These are phyloP conservation scores for Parazoanthus darwini DNA, from an alignment of 92 coral and sea anemone species.

Conservation along the genomic window DNA sequence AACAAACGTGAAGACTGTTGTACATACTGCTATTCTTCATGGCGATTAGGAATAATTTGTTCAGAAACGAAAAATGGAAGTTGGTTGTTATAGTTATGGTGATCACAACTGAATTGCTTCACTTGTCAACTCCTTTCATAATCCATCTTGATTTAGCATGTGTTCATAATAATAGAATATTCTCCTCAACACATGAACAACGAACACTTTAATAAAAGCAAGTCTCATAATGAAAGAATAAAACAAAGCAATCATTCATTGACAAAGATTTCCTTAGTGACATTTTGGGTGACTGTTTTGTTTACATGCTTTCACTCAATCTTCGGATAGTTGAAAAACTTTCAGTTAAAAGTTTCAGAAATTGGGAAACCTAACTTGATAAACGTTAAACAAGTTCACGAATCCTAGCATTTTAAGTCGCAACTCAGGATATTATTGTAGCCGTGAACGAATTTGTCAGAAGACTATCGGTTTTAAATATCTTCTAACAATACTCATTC, in stretches of 20 bases:
- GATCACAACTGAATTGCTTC: neutral
- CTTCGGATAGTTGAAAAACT: neutral
- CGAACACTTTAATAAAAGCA: slow-evolving; percentile 12
- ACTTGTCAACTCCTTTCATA: slow-evolving; percentile 1
- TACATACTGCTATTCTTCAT: slow-evolving; percentile 19
- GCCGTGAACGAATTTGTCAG: neutral
- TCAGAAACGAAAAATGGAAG: slow-evolving; percentile 11
- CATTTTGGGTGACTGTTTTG: neutral
- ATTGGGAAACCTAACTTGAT: neutral
- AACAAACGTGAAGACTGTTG: slow-evolving; percentile 10
- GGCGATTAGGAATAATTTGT: neutral
- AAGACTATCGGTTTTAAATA: neutral
- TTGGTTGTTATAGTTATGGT: slow-evolving; percentile 33
- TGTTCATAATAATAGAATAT: slow-evolving; percentile 26
- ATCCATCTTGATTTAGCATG: slow-evolving; percentile 24
- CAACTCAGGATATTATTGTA: neutral
- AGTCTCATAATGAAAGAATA: slow-evolving; percentile 22
- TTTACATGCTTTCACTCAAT: slow-evolving; percentile 40
- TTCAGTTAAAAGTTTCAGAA: neutral
- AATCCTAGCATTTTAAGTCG: neutral
- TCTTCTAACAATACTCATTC: neutral
- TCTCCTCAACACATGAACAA: slow-evolving; percentile 35
- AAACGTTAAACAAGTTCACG: neutral
- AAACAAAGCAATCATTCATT: slow-evolving; percentile 18
- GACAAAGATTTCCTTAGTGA: neutral